These are phyloP conservation scores for Periphyllus acericola DNA, from an alignment of 2,888 invertebrate species.

Conservation along the genomic window DNA sequence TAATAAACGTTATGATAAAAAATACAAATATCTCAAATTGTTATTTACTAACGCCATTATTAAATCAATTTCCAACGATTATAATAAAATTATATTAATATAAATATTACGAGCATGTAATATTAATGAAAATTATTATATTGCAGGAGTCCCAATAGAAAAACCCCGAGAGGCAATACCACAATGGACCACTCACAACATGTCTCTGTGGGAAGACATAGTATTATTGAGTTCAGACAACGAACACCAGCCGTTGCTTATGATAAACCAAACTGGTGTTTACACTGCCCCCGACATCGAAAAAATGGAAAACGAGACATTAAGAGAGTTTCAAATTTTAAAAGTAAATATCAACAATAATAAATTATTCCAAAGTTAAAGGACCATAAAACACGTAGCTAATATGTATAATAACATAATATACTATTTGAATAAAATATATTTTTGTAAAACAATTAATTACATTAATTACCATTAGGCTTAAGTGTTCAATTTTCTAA, in stretches of 20 bases:
- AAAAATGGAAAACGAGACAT: slow-evolving; percentile 65
- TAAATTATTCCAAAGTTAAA: not conserved
- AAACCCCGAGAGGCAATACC: not conserved
- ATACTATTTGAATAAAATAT: too few relatives aligned
- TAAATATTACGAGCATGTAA: too few relatives aligned
- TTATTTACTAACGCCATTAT: too few relatives aligned
- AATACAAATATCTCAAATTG: too few relatives aligned
- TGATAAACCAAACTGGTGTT: slow-evolving; percentile 44
- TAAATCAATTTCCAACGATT: too few relatives aligned
- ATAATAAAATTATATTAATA: too few relatives aligned
- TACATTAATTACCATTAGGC: too few relatives aligned
- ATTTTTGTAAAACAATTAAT: too few relatives aligned
- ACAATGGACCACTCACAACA: slow-evolving; percentile 50
- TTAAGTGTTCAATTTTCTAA: too few relatives aligned
- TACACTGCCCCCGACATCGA: slow-evolving; percentile 43
- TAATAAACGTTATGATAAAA: too few relatives aligned
- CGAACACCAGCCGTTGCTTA: slow-evolving; percentile 32
- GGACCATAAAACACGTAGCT: not conserved
- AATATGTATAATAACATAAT: too few relatives aligned
- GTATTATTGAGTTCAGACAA: slow-evolving; percentile 31
- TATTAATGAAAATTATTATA: not conserved
- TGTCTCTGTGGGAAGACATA: slow-evolving; percentile 49
- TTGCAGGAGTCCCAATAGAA: slow-evolving; percentile 43
- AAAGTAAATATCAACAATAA: slow-evolving; percentile 64
- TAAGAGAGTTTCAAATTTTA: slow-evolving; percentile 65